Percentiles rank a stretch among this genome's conserved stretches.
These are phyloP conservation scores for Tangara arthus DNA, from an alignment of 2,797 vertebrate genomes.

Conservation along the genomic window DNA sequence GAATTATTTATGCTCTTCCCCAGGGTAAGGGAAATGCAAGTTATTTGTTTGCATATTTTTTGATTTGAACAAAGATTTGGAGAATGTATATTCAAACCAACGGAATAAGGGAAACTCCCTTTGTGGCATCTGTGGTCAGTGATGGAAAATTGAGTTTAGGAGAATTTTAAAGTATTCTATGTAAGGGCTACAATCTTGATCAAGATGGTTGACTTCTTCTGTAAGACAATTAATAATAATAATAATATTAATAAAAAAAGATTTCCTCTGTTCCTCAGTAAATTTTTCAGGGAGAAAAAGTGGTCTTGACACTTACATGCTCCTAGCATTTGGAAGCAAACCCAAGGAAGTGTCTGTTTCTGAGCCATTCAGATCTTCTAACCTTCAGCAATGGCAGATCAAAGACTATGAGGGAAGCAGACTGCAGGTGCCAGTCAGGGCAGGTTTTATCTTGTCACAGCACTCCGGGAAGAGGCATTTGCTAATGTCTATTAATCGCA, in stretches of 20 bases:
- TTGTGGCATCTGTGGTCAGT: background rate
- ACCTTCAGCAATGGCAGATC: conserved; percentile 58
- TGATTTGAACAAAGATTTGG: conserved; percentile 8
- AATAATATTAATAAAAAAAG: background rate
- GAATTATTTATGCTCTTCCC: conserved; percentile 21
- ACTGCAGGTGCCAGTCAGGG: conserved; percentile 52
- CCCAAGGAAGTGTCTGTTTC: background rate
- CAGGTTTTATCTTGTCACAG: conserved; percentile 48
- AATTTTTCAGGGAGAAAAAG: background rate
- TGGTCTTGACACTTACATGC: background rate
- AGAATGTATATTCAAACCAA: background rate
- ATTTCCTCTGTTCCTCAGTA: background rate
- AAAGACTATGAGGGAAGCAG: conserved; percentile 34
- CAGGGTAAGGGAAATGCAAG: background rate
- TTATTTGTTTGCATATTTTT: background rate
- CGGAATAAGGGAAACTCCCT: background rate
- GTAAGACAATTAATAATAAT: background rate
- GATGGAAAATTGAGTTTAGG: background rate
- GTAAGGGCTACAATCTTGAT: background rate
- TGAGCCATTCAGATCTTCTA: conserved; percentile 24
- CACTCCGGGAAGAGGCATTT: conserved; percentile 35
- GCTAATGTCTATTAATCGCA: conserved; percentile 11
- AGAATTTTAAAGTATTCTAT: background rate
- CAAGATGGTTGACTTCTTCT: background rate
- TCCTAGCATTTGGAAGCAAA: background rate